Base-by-base conservation (phyloP, 2,113 vertebrate genomes). In the Limanda limanda region DNA sequence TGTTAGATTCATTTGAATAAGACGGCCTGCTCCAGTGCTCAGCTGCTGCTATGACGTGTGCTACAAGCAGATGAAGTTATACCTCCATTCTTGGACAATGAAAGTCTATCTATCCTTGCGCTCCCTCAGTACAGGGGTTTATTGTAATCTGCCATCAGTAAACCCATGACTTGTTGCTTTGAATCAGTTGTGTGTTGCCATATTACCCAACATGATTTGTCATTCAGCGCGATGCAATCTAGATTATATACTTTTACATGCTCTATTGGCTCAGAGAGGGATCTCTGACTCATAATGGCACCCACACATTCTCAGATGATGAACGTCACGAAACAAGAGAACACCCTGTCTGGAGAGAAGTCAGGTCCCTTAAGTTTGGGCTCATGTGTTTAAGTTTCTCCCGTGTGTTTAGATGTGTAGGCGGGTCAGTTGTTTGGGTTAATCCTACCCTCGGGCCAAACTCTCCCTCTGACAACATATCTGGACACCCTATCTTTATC, bases 391-490 rank as follows among this genome's bases (percentile, higher is more conserved):
- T 11, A 37, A 5, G 2, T 21, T 58, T 42, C 27, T 15, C 0
- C 47, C 47, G 21, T 62, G 68, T 59, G 42, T 73, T 15, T 40
- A 42, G 3, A 40, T 62, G 66, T 45, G 63, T 59, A 37, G 31
- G 24, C 45, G 35, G 69, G 59, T 84, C 68, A 81, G 51, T 9
- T 18, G 61, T 71, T 74, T 69, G 51, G 67, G 76, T 70, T 68
- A 85, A 91, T 82, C 75, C 62, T 37, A 21, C 54, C 79, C 75
- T 62, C 0, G 11, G 81, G 89, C 55, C 52, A 59, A 17, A 63
- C 45, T 78, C 57, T 74, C 24, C 60, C 35, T 62, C 37, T 31
- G 82, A 88, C 78, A 76, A 89, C 45, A 48, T 73, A 70, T 80
- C 15, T n/a, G 1, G 45, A 48, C 5, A 18, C 42, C 15, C 18